Base-by-base conservation (phyloP, 2,797 vertebrate genomes). In the Phaenicophaeus curvirostris region DNA sequence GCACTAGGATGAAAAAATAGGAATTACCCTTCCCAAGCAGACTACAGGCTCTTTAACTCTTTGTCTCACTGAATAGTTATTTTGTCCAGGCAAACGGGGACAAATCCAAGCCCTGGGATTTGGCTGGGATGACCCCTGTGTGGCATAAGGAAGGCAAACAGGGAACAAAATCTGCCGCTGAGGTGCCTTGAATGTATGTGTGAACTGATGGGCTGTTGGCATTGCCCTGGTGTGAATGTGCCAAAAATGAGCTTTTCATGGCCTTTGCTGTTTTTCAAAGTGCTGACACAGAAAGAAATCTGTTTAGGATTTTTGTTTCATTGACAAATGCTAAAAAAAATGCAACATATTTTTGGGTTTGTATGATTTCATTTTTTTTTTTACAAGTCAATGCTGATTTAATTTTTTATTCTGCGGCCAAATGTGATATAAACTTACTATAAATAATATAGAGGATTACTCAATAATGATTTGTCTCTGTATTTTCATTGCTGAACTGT, bases 91-190 rank as follows among this genome's bases (percentile, higher is more conserved):
- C 31, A 68, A 63, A 76, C 2, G 2, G 16, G 35, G 44, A 24
- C 33, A 87, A 46, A 27, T 61, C 63, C 31, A 55, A 67, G 65
- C 25, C 17, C 67, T 53, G 61, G 25, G 20, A 48, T 61, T 83
- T 13, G 5, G 10, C 39, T 74, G 53, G 35, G 44, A 27, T 74
- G 48, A 51, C 19, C 16, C 39, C 2, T 2, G 8, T 0, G 0
- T 39, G 18, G 23, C 35, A 24, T 54, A 23, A 23, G 6, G 5
- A 39, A 39, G 15, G 13, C 16, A 2, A 7, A 53, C 50, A 94
- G 33, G 27, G n/a, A 59, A 31, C 6, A 55, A 46, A 89, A 59
- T 46, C 41, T 74, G 25, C 30, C 66, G n/a, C 72, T 87, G 82
- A 78, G 46, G 33, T 78, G 19, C 50, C n/a, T 37, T 69, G 44